Percentiles rank a stretch among this genome's conserved stretches.
Evolutionary conservation across 2,113 vertebrate species (phyloP).

Genomic region (Phrynosoma platyrhinos): DNA sequence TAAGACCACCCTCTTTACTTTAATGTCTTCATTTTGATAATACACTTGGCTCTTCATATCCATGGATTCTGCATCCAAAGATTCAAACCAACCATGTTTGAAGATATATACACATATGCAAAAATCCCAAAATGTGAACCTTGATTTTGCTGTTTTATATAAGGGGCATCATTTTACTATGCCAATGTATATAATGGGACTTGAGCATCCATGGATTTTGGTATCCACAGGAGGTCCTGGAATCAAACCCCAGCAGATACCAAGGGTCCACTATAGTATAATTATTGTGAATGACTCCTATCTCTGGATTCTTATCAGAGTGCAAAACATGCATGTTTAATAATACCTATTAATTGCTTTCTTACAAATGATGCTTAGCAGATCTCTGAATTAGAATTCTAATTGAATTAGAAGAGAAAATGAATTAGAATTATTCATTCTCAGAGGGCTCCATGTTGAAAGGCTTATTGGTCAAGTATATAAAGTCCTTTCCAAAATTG

Average conservation of each 20-base stretch:
- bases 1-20: conserved; percentile 29
- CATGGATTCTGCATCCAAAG: no score
- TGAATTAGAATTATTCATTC: neutral
- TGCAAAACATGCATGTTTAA: conserved; percentile 29
- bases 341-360: neutral
- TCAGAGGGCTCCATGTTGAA: neutral
- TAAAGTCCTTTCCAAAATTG: neutral
- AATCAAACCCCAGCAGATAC: no score
- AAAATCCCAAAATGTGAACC: no score
- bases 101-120: no score
- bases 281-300: neutral
- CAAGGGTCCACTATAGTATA: neutral
- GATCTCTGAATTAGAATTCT: neutral
- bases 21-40: conserved; percentile 20
- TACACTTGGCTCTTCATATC: no score
- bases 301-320: neutral
- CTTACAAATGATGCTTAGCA: neutral
- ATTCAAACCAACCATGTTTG: no score
- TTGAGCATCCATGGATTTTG: no score
- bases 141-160: no score
- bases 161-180: no score
- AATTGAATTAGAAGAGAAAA: neutral
- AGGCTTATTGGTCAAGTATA: neutral
- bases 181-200: no score
- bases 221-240: no score